Percentiles rank a stretch among this genome's conserved stretches.
These are phyloP conservation scores for Clamator glandarius DNA, from an alignment of 2,797 vertebrate species.

Conservation along the genomic window DNA sequence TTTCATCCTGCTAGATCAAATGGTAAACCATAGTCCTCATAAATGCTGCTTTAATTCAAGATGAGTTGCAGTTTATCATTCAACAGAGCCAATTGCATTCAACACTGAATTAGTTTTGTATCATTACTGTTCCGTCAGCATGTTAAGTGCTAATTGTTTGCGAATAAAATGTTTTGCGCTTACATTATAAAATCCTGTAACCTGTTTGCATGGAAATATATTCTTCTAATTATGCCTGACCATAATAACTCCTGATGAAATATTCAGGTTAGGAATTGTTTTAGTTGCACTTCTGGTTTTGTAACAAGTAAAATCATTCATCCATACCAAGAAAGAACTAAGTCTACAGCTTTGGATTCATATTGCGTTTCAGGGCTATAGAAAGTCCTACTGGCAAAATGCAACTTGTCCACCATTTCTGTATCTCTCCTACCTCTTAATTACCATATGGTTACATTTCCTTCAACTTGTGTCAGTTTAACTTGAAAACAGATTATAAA, in stretches of 20 bases:
- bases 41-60: constrained; percentile 52
- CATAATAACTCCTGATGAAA: background rate
- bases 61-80: constrained; percentile 45
- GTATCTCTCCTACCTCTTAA: constrained; percentile 42
- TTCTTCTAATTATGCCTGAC: constrained; percentile 2
- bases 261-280: background rate
- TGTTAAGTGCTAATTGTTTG: background rate
- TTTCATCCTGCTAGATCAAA: constrained; percentile 42
- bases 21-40: background rate
- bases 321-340: background rate
- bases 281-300: background rate
- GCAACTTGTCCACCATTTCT: background rate
- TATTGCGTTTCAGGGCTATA: background rate
- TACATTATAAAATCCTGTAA: background rate
- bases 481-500: constrained; percentile 27
- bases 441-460: background rate
- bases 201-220: constrained; percentile 15
- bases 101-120: background rate
- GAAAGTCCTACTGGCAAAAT: background rate
- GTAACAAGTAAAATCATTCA: background rate
- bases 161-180: constrained; percentile 4
- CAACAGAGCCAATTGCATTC: constrained; percentile 57
- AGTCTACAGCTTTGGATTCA: background rate
- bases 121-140: background rate
- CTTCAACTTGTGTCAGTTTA: constrained; percentile 16